Percentiles rank a stretch among this genome's conserved stretches.
Evolutionary conservation across 2,888 invertebrate species (phyloP).

Genomic region (Nemurella pictetii): DNA sequence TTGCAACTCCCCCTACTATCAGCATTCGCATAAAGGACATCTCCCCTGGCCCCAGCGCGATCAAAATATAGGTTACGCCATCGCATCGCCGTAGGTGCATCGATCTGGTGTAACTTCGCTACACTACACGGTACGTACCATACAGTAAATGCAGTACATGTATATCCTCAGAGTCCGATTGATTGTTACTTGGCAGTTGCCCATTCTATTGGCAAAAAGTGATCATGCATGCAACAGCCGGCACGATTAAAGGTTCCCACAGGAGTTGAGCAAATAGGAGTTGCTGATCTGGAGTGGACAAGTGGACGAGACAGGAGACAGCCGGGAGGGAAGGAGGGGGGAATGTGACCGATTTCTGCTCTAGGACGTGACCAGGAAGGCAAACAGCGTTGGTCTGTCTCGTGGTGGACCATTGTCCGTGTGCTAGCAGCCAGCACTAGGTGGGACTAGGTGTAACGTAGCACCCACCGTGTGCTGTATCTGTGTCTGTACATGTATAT

Average conservation of each 20-base stretch:
- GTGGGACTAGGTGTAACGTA: not conserved
- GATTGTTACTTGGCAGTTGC: constrained; percentile 17
- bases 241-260: constrained; percentile 25
- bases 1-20: not conserved
- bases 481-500: no score
- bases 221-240: constrained; percentile 24
- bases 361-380: constrained; percentile 32
- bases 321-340: constrained; percentile 21
- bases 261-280: constrained; percentile 6
- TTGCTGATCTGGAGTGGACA: constrained; percentile 25
- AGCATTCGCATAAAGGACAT: not conserved
- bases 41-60: not conserved
- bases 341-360: constrained; percentile 32
- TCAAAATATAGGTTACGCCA: not conserved
- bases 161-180: not conserved
- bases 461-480: not conserved
- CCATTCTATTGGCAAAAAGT: constrained; percentile 9
- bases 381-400: constrained; percentile 27
- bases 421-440: not conserved
- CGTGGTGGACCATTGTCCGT: not conserved
- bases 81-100: not conserved
- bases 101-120: not conserved
- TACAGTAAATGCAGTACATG: no score
- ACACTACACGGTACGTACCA: no score
- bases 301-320: constrained; percentile 28